phyloP scores from a whole-genome alignment of 1,140 invertebrate genomes.

The Paralvinella palmiformis region DNA sequence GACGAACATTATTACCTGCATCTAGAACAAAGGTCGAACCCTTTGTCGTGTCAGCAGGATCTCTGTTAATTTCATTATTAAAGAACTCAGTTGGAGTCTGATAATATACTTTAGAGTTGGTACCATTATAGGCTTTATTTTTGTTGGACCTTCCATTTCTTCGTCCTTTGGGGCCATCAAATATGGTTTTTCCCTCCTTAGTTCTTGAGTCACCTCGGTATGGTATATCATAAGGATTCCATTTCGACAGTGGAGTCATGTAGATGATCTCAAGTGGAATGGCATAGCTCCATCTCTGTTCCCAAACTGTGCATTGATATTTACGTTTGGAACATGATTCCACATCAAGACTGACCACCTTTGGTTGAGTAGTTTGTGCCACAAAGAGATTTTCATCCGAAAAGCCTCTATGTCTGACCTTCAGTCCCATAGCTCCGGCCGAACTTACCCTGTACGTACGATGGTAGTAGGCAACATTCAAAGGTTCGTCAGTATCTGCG shows the following conservation, averaged over 20 bases:
- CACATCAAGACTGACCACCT: background rate
- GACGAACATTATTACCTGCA: slow-evolving; percentile 19
- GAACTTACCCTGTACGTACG: background rate
- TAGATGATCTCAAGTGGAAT: slow-evolving; percentile 38
- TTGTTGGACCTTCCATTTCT: background rate
- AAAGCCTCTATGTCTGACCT: slow-evolving; percentile 5
- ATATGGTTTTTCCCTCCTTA: background rate
- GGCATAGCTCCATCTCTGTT: slow-evolving; percentile 27
- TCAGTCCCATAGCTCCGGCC: slow-evolving; percentile 2
- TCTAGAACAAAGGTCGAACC: slow-evolving; percentile 25
- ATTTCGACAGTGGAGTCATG: slow-evolving; percentile 31
- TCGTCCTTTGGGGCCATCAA: too few relatives aligned
- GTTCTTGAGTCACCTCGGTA: background rate
- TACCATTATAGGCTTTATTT: slow-evolving; percentile 30
- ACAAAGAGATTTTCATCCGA: slow-evolving; percentile 6
- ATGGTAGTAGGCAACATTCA: slow-evolving; percentile 14
- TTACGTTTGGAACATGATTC: too few relatives aligned
- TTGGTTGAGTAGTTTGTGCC: background rate
- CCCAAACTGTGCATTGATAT: background rate
- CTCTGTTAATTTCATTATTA: slow-evolving; percentile 6
- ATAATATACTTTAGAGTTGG: slow-evolving; percentile 23
- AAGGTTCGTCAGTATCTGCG: background rate
- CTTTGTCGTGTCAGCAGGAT: slow-evolving; percentile 6
- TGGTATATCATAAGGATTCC: slow-evolving; percentile 34
- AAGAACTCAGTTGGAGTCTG: slow-evolving; percentile 31